phyloP scores from a whole-genome alignment of 37 sponge, comb jelly and placozoan genomes.

The Aphrocallistes beatrix region DNA sequence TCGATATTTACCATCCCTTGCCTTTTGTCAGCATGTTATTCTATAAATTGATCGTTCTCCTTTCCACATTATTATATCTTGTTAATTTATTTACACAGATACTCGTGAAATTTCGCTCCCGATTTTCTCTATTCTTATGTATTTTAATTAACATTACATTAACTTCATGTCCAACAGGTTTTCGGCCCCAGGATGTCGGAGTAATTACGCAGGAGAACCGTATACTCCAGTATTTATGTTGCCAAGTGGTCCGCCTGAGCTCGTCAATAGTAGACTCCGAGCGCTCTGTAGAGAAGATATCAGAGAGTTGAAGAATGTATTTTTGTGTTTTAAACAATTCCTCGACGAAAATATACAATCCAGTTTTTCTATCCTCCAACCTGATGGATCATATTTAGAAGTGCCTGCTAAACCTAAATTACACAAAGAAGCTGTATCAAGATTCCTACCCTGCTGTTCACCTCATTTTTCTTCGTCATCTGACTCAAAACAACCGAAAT shows the following conservation, averaged over 20 bases:
- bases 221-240: too few relatives aligned
- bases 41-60: too few relatives aligned
- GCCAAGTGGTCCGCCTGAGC: slow-evolving; percentile 12
- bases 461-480: background rate
- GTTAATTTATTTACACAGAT: too few relatives aligned
- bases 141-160: too few relatives aligned
- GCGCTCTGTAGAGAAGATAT: slow-evolving; percentile 14
- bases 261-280: background rate
- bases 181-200: too few relatives aligned
- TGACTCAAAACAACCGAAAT: background rate
- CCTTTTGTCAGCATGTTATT: too few relatives aligned
- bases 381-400: slow-evolving; percentile 16
- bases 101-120: too few relatives aligned
- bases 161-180: too few relatives aligned
- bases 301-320: background rate
- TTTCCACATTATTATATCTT: too few relatives aligned
- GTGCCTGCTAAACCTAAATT: slow-evolving; percentile 10
- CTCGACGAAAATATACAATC: background rate
- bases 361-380: background rate
- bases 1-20: too few relatives aligned
- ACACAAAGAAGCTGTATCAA: background rate
- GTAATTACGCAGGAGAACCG: too few relatives aligned
- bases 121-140: too few relatives aligned
- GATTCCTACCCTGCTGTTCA: slow-evolving; percentile 1
- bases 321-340: background rate